These are phyloP conservation scores for Urocyon cinereoargenteus DNA, from an alignment of 2,797 vertebrate genomes.

Conservation along the genomic window DNA sequence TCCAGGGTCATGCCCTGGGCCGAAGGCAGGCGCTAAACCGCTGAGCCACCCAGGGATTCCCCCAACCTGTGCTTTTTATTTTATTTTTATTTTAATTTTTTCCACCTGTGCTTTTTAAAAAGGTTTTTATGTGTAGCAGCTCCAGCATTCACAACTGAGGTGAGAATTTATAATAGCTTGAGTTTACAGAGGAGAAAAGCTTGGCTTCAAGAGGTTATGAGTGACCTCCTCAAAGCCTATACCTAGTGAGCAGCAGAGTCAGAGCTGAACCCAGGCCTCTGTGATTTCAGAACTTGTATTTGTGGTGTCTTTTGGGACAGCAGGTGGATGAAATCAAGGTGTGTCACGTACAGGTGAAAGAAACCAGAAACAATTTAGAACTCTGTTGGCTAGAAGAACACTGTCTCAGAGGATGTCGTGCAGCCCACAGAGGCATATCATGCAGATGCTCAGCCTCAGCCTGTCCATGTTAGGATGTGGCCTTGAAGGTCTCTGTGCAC, in stretches of 20 bases:
- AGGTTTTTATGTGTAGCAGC: not conserved
- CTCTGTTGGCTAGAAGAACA: not conserved
- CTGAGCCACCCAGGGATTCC: too few species aligned
- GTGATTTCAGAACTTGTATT: not conserved
- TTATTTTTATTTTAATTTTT: too few species aligned
- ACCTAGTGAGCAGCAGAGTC: not conserved
- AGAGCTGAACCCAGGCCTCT: not conserved
- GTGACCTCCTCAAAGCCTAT: not conserved
- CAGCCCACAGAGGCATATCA: not conserved
- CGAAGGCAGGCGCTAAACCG: too few species aligned
- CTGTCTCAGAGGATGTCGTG: not conserved
- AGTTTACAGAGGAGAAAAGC: not conserved
- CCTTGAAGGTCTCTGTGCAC: not conserved
- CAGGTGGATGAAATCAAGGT: not conserved
- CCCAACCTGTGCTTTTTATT: too few species aligned
- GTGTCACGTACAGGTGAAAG: not conserved
- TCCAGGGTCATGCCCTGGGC: too few species aligned
- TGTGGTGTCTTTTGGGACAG: not conserved
- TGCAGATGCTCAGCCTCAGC: not conserved
- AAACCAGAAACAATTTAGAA: not conserved
- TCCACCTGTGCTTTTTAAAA: not conserved
- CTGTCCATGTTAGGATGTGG: not conserved
- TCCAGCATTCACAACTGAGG: not conserved
- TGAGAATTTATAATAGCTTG: not conserved
- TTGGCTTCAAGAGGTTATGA: not conserved